Base-by-base conservation (phyloP, 2,797 vertebrate species). In the Enteromius fasciolatus region DNA sequence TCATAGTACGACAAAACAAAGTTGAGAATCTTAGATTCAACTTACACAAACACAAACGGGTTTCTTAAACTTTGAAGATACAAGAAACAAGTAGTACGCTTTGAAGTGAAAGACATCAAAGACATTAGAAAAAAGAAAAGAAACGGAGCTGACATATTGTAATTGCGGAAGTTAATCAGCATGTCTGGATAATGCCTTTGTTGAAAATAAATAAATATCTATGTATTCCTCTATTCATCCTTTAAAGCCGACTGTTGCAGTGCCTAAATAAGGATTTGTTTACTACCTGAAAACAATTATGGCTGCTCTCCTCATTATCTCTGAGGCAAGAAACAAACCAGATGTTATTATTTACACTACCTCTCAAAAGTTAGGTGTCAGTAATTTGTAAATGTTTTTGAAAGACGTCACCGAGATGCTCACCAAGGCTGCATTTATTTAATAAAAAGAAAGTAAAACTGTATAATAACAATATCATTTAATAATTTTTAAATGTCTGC, bases 191-290 rank as follows among this genome's bases (percentile, higher is more conserved):
- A 67, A 78, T 25, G 20, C 14, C 76, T 78, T 66, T 18, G 28
- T 41, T 78, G 9, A 28, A 67, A 78, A 78, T 68, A 66, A 67
- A 23, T 52, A 48, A 48, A 78, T 64, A 78, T 66, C n/a, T 54
- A 33, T 20, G 28, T 18, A 50, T 50, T 48, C 1, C 36, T 54
- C 48, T 11, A 25, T 67, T 78, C n/a, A 67, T 67, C 63, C 14
- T 78, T 78, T 4, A 54, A 52, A 54, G 7, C 0, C 23, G 52
- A 31, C 39, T 31, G 11, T 28, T 31, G 50, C 36, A 41, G 23
- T 20, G 50, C 15, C 23, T 25, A 57, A 44, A 41, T 68, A 57
- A 79, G 59, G 44, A 46, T 67, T 67, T 78, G 36, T 57, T 78
- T 69, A 41, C 33, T 44, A 70, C 78, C 23, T 69, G 39, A 61